Evolutionary conservation across 2,797 vertebrate genomes (phyloP), one percentile per base, ranked within the genome.

Genomic region (Euthynnus affinis): DNA sequence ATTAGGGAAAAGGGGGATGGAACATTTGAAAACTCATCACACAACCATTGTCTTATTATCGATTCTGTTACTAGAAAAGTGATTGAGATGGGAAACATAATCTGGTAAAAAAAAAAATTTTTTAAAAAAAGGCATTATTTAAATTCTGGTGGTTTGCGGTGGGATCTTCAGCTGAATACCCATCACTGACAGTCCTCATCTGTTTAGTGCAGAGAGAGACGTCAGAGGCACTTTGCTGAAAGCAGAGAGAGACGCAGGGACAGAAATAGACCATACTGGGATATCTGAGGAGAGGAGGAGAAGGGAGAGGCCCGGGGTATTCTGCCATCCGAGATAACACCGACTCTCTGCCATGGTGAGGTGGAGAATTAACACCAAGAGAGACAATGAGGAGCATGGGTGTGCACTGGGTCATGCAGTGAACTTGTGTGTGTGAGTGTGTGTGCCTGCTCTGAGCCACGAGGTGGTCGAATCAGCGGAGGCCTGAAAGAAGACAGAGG

Each of bases 241-340:
- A 87, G 83, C 87, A 85, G 74, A 90, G 85, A 91, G 88, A 91
- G 88, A 91, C 63, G 67, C 78, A 82, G 74, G 80, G 91, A 93
- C 89, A 90, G 88, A 92, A 92, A 93, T 93, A 93, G 92, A 93
- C 78, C 78, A 79, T 81, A 77, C 82, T 90, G 89, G 86, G 85
- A 92, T 89, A 91, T 91, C 81, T 86, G 88, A 89, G 86, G 76
- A 88, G 81, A 83, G 64, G 58, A 85, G 88, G 82, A 84, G 87
- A 88, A 77, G 81, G 78, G 85, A 90, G 88, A 90, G 87, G 91
- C 83, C 89, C 82, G 85, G 86, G 82, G 87, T 89, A 82, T 88
- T 87, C 85, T 92, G 88, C 80, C 91, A 91, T 89, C 84, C 81
- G 58, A 90, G 88, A 91, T 92, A 92, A 91, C 81, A 81, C 83